Percentiles rank a stretch among this genome's conserved stretches.
These are phyloP conservation scores for Triplophysa bombifrons DNA, from an alignment of 2,797 vertebrate genomes.

Conservation along the genomic window DNA sequence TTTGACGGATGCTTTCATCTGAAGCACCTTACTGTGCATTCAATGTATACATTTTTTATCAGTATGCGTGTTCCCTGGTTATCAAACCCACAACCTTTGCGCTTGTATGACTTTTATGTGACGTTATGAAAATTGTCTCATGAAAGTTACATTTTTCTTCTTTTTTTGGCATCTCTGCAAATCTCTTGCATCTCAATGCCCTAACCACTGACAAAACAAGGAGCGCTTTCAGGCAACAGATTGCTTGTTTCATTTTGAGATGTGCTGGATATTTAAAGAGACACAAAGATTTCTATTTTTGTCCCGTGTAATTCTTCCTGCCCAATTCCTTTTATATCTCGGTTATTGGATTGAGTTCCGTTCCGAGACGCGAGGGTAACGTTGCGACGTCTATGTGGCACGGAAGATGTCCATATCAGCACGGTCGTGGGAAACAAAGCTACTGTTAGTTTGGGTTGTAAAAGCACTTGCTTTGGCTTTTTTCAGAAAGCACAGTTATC, in stretches of 20 bases:
- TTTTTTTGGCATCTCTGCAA: constrained; percentile 12
- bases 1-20: too few species aligned
- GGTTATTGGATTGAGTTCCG: constrained; percentile 26
- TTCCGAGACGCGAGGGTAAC: constrained; percentile 11
- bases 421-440: constrained; percentile 10
- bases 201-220: constrained; percentile 14
- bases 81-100: too few species aligned
- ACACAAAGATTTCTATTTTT: constrained; percentile 38
- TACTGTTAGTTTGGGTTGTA: constrained; percentile 34
- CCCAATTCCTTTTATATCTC: constrained; percentile 37
- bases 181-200: background rate
- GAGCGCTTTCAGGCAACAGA: constrained; percentile 25
- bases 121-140: background rate
- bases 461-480: constrained; percentile 39
- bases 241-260: constrained; percentile 30
- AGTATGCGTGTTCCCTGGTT: too few species aligned
- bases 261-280: constrained; percentile 36
- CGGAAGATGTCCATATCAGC: constrained; percentile 1
- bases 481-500: constrained; percentile 44
- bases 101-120: background rate
- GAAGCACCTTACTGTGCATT: too few species aligned
- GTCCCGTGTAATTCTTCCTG: constrained; percentile 19
- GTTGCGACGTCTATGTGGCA: constrained; percentile 4
- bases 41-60: background rate
- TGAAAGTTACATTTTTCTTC: background rate